A percentile compares a stretch with the other conserved stretches of the same genome.
Evolutionary conservation across 2,113 vertebrate species (phyloP).

Genomic region (Tretioscincus oriximinensis): DNA sequence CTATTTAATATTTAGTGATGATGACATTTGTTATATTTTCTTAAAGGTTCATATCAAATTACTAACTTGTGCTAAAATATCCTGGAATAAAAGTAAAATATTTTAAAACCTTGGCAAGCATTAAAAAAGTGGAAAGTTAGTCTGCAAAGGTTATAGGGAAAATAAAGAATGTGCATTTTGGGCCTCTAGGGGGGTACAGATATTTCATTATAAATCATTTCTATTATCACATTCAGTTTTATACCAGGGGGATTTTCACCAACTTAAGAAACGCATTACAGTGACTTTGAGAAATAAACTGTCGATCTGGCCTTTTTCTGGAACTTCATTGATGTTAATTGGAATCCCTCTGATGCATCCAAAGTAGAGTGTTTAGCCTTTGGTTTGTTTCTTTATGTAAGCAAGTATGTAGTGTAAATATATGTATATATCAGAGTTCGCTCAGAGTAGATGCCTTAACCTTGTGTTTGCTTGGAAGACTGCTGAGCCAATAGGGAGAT

Average conservation of each 20-base stretch:
- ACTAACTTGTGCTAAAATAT: slow-evolving; percentile 31
- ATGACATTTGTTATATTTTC: slow-evolving; percentile 53
- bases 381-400: background rate
- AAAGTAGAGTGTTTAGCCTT: slow-evolving; percentile 13
- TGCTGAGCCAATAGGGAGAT: background rate
- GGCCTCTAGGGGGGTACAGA: slow-evolving; percentile 34
- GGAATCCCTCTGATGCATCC: slow-evolving; percentile 15
- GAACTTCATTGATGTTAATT: slow-evolving; percentile 25
- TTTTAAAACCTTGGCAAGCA: background rate
- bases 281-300: slow-evolving; percentile 20
- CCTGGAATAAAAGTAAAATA: slow-evolving; percentile 13
- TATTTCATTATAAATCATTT: slow-evolving; percentile 59
- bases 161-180: slow-evolving; percentile 62
- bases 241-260: slow-evolving; percentile 58
- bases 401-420: background rate
- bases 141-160: slow-evolving; percentile 55
- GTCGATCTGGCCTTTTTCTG: slow-evolving; percentile 24
- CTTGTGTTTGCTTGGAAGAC: slow-evolving; percentile 33
- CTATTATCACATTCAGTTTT: slow-evolving; percentile 55
- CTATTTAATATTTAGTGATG: slow-evolving; percentile 34
- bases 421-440: background rate
- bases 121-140: slow-evolving; percentile 56
- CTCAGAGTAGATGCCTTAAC: slow-evolving; percentile 19
- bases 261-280: slow-evolving; percentile 42
- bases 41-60: slow-evolving; percentile 46